Conservation (phyloP, 1,140 invertebrate species). For the Aethina tumida region DNA sequence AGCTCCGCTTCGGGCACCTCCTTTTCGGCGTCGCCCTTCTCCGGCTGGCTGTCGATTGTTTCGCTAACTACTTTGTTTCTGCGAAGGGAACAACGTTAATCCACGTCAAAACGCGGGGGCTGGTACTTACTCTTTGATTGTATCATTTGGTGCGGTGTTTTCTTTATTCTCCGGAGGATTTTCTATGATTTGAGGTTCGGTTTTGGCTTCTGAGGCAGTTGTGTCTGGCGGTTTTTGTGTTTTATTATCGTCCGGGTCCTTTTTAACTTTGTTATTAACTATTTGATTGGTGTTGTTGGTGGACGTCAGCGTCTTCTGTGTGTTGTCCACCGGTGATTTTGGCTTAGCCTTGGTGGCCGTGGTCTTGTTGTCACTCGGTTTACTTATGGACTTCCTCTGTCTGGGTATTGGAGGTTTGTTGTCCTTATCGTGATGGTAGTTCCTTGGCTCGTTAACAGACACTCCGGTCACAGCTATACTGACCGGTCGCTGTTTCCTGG, state of each 20-base stretch:
- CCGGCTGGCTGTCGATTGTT: no score
- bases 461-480: conserved; percentile 74
- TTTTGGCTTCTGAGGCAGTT: conserved; percentile 2
- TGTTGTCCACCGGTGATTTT: conserved; percentile 23
- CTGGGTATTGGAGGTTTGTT: conserved; percentile 33
- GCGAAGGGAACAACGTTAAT: no score
- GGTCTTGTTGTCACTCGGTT: conserved; percentile 27
- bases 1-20: no score
- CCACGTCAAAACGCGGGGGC: no score
- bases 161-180: conserved; percentile 2
- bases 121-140: no score
- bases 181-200: conserved; percentile 9
- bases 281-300: no score
- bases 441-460: conserved; percentile 35
- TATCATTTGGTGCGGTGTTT: no score
- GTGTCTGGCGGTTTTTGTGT: conserved; percentile 14
- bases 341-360: conserved; percentile 24
- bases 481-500: conserved; percentile 62
- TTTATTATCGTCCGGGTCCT: conserved; percentile 3
- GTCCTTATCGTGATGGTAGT: conserved; percentile 11
- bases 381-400: conserved; percentile 28
- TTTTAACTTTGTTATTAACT: conserved; percentile 9
- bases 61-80: no score
- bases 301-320: no score
- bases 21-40: no score